Percentiles rank a stretch among this genome's conserved stretches.
Conservation (phyloP, 1,140 invertebrate genomes). For the Dendroctonus valens region DNA sequence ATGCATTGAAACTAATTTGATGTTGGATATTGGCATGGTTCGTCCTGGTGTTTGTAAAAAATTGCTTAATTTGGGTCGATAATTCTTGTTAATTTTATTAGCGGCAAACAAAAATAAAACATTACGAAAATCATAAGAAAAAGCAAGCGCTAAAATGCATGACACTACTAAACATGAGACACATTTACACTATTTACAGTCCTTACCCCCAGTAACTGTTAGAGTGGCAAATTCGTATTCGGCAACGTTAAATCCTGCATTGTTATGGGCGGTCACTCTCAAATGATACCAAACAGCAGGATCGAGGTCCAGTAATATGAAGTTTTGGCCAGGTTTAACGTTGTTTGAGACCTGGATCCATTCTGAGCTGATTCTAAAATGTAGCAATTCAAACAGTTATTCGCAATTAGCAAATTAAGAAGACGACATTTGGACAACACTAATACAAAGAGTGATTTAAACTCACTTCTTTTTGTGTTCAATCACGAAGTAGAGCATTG, state of each 20-base stretch:
- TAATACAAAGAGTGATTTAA: no score
- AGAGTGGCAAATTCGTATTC: constrained; percentile 94
- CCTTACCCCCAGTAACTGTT: constrained; percentile 86
- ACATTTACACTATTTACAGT: constrained; percentile 44
- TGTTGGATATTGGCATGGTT: no score
- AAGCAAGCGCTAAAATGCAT: constrained; percentile 25
- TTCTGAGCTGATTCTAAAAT: constrained; percentile 69
- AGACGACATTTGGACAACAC: no score
- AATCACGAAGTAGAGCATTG: constrained; percentile 93
- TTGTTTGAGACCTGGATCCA: constrained; percentile 93
- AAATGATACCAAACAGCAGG: constrained; percentile 91
- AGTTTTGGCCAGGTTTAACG: constrained; percentile 86
- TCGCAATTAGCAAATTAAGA: no score
- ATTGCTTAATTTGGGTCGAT: no score
- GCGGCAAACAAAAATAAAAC: constrained; percentile 7
- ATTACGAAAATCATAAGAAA: constrained; percentile 18
- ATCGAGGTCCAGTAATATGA: constrained; percentile 86
- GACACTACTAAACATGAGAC: constrained; percentile 17
- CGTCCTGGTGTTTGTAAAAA: no score
- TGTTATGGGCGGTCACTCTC: constrained; percentile 91
- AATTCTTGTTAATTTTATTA: no score
- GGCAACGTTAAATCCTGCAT: constrained; percentile 90
- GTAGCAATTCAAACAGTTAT: constrained; percentile 1
- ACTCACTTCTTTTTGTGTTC: constrained; percentile 93
- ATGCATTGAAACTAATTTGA: no score